Evolutionary conservation across 2,888 invertebrate species (phyloP).

Genomic region (Heliconius aoede): DNA sequence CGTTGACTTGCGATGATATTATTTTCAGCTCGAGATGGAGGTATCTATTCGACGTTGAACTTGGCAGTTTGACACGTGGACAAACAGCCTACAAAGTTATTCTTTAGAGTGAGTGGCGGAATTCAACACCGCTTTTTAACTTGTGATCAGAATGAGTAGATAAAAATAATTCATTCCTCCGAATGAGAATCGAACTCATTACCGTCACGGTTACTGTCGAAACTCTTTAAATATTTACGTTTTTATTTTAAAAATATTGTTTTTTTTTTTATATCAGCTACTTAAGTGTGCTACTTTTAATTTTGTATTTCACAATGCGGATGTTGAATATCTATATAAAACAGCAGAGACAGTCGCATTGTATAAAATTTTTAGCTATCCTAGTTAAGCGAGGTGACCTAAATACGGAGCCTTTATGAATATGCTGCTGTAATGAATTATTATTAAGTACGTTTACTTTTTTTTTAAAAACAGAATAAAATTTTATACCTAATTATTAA

Average conservation of each 20-base stretch:
- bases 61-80: too few relatives aligned
- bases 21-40: too few relatives aligned
- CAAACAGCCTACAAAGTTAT: too few relatives aligned
- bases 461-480: background rate
- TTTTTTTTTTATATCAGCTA: background rate
- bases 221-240: background rate
- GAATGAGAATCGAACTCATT: background rate
- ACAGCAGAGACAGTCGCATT: conserved; percentile 33
- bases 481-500: too few relatives aligned
- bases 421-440: conserved; percentile 13
- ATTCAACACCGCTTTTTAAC: too few relatives aligned
- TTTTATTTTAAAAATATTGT: background rate
- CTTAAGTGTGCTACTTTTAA: background rate
- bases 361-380: conserved; percentile 43
- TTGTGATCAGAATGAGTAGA: too few relatives aligned
- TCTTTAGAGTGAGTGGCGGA: background rate
- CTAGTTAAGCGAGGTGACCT: conserved; percentile 43
- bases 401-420: conserved; percentile 31
- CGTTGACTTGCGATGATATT: too few relatives aligned
- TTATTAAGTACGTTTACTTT: background rate
- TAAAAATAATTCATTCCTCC: background rate
- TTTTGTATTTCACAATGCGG: conserved; percentile 26
- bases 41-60: too few relatives aligned
- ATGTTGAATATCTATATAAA: conserved; percentile 35
- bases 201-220: background rate